Conservation (phyloP, 2,113 vertebrate genomes). For the Menura novaehollandiae region DNA sequence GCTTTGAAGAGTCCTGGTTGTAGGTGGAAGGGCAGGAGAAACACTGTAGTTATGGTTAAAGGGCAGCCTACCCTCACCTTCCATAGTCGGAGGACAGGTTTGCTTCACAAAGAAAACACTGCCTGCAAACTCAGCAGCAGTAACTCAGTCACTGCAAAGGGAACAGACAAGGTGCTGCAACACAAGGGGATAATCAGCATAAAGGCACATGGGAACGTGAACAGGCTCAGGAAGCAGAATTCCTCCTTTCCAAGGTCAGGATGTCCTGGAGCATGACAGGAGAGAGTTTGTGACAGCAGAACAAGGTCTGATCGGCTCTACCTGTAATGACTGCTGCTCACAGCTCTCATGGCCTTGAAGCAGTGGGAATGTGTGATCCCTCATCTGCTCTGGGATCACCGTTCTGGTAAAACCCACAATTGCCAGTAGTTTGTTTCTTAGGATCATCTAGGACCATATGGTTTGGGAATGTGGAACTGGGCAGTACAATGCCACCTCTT, state of each 20-base stretch:
- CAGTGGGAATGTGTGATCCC: accelerated
- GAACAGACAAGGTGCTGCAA: neutral
- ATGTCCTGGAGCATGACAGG: neutral
- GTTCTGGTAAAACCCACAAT: neutral
- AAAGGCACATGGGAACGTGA: neutral
- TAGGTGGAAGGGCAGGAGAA: neutral
- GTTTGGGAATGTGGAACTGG: neutral
- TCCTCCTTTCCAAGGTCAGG: neutral
- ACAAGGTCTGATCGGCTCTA: neutral
- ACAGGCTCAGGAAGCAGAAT: neutral
- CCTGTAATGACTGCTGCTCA: neutral
- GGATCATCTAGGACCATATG: neutral
- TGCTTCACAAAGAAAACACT: neutral
- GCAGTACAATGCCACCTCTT: neutral
- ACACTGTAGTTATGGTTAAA: neutral
- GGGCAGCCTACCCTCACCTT: neutral
- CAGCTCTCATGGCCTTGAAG: neutral
- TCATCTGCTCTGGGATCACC: neutral
- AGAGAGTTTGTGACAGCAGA: neutral
- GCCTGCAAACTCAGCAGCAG: neutral
- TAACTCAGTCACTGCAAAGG: neutral
- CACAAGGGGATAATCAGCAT: neutral
- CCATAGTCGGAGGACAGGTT: neutral
- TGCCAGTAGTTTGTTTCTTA: neutral
- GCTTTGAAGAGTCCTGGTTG: neutral